Conservation (phyloP, 1,140 invertebrate genomes). For the Macrotrachela quadricornifera region DNA sequence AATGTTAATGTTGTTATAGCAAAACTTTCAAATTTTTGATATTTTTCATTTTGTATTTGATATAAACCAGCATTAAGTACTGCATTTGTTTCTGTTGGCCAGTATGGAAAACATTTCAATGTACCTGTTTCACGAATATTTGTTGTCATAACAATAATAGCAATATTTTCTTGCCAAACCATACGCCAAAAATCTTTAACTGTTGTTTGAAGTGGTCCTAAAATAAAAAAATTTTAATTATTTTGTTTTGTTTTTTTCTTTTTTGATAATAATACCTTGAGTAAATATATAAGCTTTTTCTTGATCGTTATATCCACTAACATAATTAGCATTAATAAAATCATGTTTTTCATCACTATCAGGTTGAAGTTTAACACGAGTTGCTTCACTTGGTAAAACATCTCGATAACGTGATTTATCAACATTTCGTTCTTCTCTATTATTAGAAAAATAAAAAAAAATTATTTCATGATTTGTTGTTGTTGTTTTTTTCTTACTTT, state of each 20-base stretch:
- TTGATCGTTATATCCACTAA: slow-evolving; percentile 77
- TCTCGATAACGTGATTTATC: slow-evolving; percentile 86
- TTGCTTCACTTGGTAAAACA: slow-evolving; percentile 38
- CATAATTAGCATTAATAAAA: slow-evolving; percentile 93
- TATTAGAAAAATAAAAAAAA: slow-evolving; percentile 5
- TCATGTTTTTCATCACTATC: slow-evolving; percentile 36
- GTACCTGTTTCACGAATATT: slow-evolving; percentile 59
- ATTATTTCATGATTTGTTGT: no score
- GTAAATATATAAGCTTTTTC: slow-evolving; percentile 92
- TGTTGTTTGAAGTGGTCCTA: slow-evolving; percentile 62
- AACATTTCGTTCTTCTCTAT: slow-evolving; percentile 45
- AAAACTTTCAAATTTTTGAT: background rate
- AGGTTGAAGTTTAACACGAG: no score
- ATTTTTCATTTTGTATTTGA: slow-evolving; percentile 17
- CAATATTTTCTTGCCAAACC: slow-evolving; percentile 77
- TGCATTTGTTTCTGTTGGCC: slow-evolving; percentile 50
- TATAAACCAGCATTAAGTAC: slow-evolving; percentile 35
- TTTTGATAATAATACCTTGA: slow-evolving; percentile 37
- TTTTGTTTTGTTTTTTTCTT: no score
- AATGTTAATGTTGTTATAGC: background rate
- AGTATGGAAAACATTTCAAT: slow-evolving; percentile 80
- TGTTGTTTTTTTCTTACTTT: no score
- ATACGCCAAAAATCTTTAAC: slow-evolving; percentile 84
- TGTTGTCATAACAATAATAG: slow-evolving; percentile 79
- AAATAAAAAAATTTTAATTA: no score